phyloP scores from a whole-genome alignment of 2,113 vertebrate genomes.

The Phalacrocorax aristotelis region DNA sequence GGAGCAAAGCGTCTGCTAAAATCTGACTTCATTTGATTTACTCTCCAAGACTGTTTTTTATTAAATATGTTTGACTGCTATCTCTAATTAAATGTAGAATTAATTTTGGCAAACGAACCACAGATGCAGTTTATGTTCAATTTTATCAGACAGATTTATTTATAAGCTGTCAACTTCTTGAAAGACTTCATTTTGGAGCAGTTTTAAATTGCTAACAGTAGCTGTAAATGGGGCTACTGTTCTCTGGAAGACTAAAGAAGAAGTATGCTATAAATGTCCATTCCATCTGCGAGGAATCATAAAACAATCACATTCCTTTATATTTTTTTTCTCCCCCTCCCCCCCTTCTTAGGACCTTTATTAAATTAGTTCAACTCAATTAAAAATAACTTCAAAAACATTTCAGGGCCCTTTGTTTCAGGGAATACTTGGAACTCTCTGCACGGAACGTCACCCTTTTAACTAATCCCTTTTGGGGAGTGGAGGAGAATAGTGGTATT shows the following conservation, averaged over 20 bases:
- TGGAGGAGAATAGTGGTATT: constrained; percentile 93
- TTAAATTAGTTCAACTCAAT: constrained; percentile 88
- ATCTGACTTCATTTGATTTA: constrained; percentile 81
- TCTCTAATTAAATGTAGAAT: constrained; percentile 86
- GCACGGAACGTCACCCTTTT: constrained; percentile 91
- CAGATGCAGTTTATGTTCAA: constrained; percentile 84
- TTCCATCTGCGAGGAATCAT: constrained; percentile 83
- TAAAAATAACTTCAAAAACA: constrained; percentile 89
- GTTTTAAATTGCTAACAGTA: constrained; percentile 85
- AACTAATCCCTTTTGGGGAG: constrained; percentile 97
- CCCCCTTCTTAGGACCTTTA: constrained; percentile 78
- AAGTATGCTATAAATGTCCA: constrained; percentile 84
- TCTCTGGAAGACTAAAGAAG: constrained; percentile 80
- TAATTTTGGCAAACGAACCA: constrained; percentile 84
- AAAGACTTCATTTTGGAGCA: constrained; percentile 86
- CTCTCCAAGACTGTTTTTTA: constrained; percentile 80
- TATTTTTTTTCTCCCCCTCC: constrained; percentile 44
- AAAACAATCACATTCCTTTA: constrained; percentile 87
- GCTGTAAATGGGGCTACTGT: constrained; percentile 86
- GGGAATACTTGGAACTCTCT: constrained; percentile 94
- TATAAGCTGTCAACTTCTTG: constrained; percentile 86
- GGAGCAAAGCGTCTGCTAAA: constrained; percentile 68
- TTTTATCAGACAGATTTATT: constrained; percentile 89
- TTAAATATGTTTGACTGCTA: constrained; percentile 87
- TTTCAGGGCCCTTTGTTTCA: constrained; percentile 84